Evolutionary conservation across 92 coral and sea anemone genomes (phyloP), one percentile per base, ranked within the genome.

Genomic region (Diadumene lineata): DNA sequence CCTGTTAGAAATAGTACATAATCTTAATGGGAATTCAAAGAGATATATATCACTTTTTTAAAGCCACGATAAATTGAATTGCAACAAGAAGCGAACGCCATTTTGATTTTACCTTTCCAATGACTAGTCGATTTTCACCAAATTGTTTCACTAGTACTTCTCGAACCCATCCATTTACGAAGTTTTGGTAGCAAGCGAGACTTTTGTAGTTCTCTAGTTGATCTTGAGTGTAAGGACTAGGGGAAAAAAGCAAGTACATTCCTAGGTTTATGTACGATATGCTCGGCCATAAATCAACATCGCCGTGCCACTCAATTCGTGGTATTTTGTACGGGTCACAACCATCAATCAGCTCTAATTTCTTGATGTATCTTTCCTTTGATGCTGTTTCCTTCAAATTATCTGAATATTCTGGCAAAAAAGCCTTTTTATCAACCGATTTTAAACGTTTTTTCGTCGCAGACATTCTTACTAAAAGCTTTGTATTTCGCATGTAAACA

Each of bases 151-250:
- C 67, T 13, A 84, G 33, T 21, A 84, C 70, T 43, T 84, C 78
- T 32, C 81, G 64, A 22, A 84, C 85, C 89, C 85, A 84, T 50
- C 85, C 89, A 79, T 84, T 84, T 15, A 30, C 63, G 66, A 84
- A 79, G 57, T 83, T 84, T 75, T 85, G 62, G 55, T 75, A 85
- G 65, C 85, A 85, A 13, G 74, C 44, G 67, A 85, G 64, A 56
- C 90, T 81, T 75, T 85, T 85, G 66, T 85, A 79, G 81, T 73
- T 85, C 56, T 31, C 50, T 60, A 74, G 51, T 56, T 84, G 69
- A 17, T 84, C 88, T 79, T 84, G 55, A 4, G 89, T 85, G 82
- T 79, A 79, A 19, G 85, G 69, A 63, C 89, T 85, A 25, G 73
- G 43, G 9, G 76, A 64, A 74, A 85, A 85, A 56, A 81, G 82